Evolutionary conservation across 1,140 invertebrate genomes (phyloP), one percentile per base, ranked within the genome.

Genomic region (Diprion similis): DNA sequence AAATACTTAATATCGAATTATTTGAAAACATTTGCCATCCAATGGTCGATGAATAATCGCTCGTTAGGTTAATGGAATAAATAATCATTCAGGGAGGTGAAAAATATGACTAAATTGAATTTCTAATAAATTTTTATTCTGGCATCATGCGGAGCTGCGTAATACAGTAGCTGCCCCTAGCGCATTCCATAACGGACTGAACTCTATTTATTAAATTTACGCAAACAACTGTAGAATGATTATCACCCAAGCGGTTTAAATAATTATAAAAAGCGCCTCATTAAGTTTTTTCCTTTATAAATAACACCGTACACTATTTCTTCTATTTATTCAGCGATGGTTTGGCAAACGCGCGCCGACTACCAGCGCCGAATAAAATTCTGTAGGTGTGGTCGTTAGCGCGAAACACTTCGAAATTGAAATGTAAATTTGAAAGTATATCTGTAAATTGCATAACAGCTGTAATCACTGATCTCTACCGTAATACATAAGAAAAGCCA

Each of bases 111-210:
- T 59, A 59, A 59, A 15, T 59, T 59, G 3, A 59, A 15, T 37
- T 59, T 59, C 7, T 59, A 17, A 15, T 15, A 13, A 59, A 59
- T 73, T 81, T 84, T 83, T 85, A 73, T 74, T 48, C 76, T 79
- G 82, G 85, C 85, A 88, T 86, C 83, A 83, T 82, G 83, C 82
- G 80, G 87, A 87, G 85, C 86, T 82, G 87, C 87, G 87, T 87
- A 88, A 88, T 83, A 87, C 87, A 83, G 87, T 88, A 87, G 87
- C 87, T 82, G 77, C 78, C 80, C 83, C 81, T 86, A 78, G 83
- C 80, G 82, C 85, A 87, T 88, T 88, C 87, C 86, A 87, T 82
- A 83, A 85, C 80, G 80, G 82, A 87, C 85, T 87, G 81, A 85
- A 80, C 68, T 73, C 67, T 70, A 78, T 81, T 78, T 73, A 75